Conservation (phyloP, 2,888 invertebrate species). For the Parnassius apollo region DNA sequence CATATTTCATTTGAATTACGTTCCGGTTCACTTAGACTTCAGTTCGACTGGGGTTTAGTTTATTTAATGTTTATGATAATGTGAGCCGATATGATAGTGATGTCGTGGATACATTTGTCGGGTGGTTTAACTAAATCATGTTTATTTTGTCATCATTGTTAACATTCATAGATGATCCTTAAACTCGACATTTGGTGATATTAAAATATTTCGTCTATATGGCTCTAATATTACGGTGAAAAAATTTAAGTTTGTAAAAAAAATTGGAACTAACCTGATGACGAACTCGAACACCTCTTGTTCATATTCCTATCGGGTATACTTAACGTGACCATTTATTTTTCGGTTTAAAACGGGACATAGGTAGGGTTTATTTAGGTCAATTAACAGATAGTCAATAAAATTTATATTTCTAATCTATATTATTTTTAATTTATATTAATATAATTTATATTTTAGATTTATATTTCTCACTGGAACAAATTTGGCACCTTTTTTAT, state of each 20-base stretch:
- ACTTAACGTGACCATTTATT: no score
- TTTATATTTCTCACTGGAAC: no score
- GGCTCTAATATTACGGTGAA: no score
- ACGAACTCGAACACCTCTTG: constrained; percentile 47
- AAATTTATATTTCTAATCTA: no score
- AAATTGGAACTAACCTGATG: constrained; percentile 29
- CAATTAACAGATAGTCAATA: no score
- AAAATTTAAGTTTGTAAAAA: no score
- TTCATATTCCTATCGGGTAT: constrained; percentile 56
- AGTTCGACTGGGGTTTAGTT: constrained; percentile 36
- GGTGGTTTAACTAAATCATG: constrained; percentile 16
- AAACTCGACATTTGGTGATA: background rate
- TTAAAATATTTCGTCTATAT: background rate
- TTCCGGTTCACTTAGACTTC: constrained; percentile 53
- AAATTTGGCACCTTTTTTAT: no score
- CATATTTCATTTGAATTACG: constrained; percentile 40
- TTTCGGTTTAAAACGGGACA: no score
- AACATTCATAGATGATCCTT: background rate
- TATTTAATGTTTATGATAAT: constrained; percentile 55
- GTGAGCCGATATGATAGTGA: constrained; percentile 22
- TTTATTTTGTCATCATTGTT: constrained; percentile 25
- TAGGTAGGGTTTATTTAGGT: no score
- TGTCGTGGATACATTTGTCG: constrained; percentile 29
- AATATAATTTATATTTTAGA: no score
- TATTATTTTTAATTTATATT: no score